Evolutionary conservation across 2,113 vertebrate genomes (phyloP).

Genomic region (Hemichromis elongatus): DNA sequence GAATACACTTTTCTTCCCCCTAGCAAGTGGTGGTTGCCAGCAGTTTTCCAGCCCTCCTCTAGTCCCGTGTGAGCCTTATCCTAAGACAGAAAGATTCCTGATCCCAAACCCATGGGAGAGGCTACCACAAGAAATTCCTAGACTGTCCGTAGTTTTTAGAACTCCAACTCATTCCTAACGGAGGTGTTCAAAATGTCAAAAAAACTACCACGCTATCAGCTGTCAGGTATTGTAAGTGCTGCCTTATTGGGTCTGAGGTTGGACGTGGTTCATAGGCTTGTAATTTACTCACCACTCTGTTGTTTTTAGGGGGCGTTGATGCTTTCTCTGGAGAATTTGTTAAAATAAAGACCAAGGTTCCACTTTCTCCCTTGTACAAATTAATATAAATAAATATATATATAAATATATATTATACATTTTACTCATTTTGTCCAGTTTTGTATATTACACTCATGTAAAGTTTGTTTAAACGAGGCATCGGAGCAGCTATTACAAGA

Average conservation of each 20-base stretch:
- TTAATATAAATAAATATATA: constrained; percentile 78
- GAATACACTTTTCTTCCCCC: background rate
- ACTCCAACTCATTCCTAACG: constrained; percentile 44
- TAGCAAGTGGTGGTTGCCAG: background rate
- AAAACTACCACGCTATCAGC: constrained; percentile 22
- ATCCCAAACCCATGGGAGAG: background rate
- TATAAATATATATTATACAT: constrained; percentile 75
- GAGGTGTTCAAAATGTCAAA: background rate
- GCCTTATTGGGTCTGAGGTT: constrained; percentile 61
- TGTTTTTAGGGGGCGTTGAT: constrained; percentile 32
- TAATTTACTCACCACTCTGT: constrained; percentile 47
- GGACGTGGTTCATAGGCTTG: constrained; percentile 25
- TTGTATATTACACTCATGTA: constrained; percentile 75
- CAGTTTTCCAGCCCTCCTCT: background rate
- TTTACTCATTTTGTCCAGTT: constrained; percentile 76
- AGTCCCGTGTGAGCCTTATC: background rate
- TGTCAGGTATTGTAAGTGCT: constrained; percentile 51
- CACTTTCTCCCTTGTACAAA: constrained; percentile 77
- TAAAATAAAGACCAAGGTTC: constrained; percentile 68
- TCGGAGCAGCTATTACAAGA: constrained; percentile 72
- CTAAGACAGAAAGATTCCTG: background rate
- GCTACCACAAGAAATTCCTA: background rate
- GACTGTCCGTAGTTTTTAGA: background rate
- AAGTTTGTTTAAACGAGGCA: constrained; percentile 69
- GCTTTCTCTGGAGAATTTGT: constrained; percentile 47